These are phyloP conservation scores for Danaus melanippus DNA, from an alignment of 1,140 invertebrate species.

Conservation along the genomic window DNA sequence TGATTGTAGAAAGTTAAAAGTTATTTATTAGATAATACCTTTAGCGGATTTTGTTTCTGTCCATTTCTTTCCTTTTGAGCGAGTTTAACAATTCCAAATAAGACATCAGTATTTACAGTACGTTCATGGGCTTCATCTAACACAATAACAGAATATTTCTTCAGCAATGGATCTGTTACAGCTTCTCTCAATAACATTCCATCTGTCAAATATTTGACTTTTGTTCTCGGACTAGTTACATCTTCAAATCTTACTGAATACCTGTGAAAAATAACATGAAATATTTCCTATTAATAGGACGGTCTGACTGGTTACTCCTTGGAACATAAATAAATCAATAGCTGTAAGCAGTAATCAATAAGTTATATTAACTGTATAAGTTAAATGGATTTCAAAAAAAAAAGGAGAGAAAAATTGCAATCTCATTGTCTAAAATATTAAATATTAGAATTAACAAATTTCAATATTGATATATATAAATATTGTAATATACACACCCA, in stretches of 20 bases:
- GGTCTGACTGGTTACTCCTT: no score
- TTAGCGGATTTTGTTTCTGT: conserved; percentile 75
- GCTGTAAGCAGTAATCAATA: no score
- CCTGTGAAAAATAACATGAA: conserved; percentile 42
- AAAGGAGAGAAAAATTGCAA: conserved; percentile 31
- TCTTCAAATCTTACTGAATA: conserved; percentile 96
- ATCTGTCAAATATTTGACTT: conserved; percentile 93
- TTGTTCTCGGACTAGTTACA: conserved; percentile 81
- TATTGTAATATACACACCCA: conserved; percentile 75
- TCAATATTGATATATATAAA: conserved; percentile 67
- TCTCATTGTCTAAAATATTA: conserved; percentile 78
- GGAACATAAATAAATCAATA: no score
- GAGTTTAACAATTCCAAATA: conserved; percentile 91
- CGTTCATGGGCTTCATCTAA: conserved; percentile 97
- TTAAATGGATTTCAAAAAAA: no score
- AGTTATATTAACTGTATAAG: no score
- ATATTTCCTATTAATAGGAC: no score
- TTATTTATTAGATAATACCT: conserved; percentile 69
- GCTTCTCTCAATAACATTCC: conserved; percentile 95
- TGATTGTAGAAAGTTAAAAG: no score
- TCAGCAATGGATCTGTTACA: conserved; percentile 80
- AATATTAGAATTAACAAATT: conserved; percentile 38
- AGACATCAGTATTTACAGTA: conserved; percentile 92
- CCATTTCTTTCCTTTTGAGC: conserved; percentile 82
- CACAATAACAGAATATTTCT: conserved; percentile 88